Base-by-base conservation (phyloP, 1,140 invertebrate species). In the Drosophila carrolli region DNA sequence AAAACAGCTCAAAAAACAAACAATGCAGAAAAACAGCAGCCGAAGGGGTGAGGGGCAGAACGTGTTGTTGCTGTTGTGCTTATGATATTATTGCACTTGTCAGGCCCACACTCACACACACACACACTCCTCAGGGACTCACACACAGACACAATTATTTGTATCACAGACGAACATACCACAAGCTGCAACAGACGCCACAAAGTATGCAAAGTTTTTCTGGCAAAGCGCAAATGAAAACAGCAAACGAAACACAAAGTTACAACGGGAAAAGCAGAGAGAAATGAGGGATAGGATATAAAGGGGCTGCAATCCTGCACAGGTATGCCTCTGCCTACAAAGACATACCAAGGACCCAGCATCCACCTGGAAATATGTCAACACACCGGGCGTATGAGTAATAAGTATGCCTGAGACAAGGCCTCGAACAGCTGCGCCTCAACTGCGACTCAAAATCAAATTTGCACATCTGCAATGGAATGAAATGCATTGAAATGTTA, bases 31-130 rank as follows among this genome's bases (percentile, higher is more conserved):
- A 67, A 70, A 61, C 41, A 80, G 32, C 23, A 78, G 68, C 13
- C 29, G 19, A 5, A 54, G 41, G 27, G 44, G 23, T 38, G n/a
- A 43, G 11, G 59, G 32, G 23, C 3, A 32, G 46, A 70, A 76
- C 78, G 78, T 81, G 78, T 78, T 66, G 65, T 76, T 76, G 55
- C 54, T 54, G 51, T 46, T 63, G 75, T 73, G 73, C 68, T 88
- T 89, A 88, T 88, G 80, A 89, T 88, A 88, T 88, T 89, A 88
- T 84, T 88, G 84, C 84, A 84, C 84, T 84, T 88, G 82, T 82
- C 78, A 58, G 66, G 58, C 38, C 47, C 53, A 75, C 43, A 61
- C 29, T 32, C 46, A 63, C 65, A 57, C 57, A 63, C 53, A 8
- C 46, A 55, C 70, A 59, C 40, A 46, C 13, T 14, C 37, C 19